phyloP scores from a whole-genome alignment of 2,113 vertebrate genomes.

The Cephalopterus ornatus region DNA sequence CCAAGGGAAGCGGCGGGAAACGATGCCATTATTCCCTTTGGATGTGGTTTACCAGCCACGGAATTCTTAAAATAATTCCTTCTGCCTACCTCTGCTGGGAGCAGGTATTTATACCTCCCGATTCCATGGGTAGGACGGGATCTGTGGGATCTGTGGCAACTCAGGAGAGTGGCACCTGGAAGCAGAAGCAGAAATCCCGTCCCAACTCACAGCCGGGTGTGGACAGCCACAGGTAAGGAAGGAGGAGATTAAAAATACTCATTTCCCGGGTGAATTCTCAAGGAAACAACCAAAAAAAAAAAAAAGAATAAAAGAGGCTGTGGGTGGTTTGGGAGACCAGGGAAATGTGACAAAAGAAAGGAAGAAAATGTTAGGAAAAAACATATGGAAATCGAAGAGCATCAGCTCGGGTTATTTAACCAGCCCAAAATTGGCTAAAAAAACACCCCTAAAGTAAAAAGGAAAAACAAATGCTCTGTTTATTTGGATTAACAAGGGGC shows the following conservation, averaged over 20 bases:
- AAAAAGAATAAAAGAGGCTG: background rate
- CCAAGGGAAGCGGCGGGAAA: background rate
- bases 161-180: conserved; percentile 52
- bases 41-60: background rate
- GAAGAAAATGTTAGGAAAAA: background rate
- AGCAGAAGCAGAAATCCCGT: background rate
- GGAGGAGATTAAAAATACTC: background rate
- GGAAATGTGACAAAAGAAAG: background rate
- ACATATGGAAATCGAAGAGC: background rate
- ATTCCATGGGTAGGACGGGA: conserved; percentile 84
- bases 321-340: background rate
- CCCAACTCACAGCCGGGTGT: background rate
- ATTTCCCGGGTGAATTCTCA: background rate
- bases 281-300: background rate
- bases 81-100: conserved; percentile 76
- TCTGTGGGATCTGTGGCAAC: conserved; percentile 75
- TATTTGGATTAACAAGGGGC: background rate
- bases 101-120: conserved; percentile 81
- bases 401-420: background rate
- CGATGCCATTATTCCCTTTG: background rate
- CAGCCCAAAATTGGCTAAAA: background rate
- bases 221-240: background rate
- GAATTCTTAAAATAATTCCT: background rate
- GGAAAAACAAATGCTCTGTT: rapidly evolving
- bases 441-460: background rate